Percentiles rank a stretch among this genome's conserved stretches.
Evolutionary conservation across 2,888 invertebrate genomes (phyloP).

Genomic region (Callyntrura sp.): DNA sequence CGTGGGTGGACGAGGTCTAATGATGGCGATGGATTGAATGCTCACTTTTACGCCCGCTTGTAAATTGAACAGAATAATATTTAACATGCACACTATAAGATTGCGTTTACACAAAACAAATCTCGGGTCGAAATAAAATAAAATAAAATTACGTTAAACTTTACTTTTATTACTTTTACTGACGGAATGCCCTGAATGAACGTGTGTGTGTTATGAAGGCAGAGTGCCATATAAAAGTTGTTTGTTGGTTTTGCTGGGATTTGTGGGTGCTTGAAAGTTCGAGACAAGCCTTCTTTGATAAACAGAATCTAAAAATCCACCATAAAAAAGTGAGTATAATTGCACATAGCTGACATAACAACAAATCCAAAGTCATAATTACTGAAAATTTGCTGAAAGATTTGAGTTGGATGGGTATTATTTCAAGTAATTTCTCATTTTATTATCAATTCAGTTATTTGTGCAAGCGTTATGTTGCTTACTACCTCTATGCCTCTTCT

Average conservation of each 20-base stretch:
- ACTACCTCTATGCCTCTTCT: too few species aligned
- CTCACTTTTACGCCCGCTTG: slow-evolving; percentile 13
- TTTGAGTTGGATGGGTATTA: too few species aligned
- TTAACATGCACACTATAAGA: neutral
- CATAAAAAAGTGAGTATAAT: neutral
- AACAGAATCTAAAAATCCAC: neutral
- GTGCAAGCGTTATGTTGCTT: too few species aligned
- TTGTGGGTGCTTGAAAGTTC: neutral
- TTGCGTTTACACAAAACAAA: neutral
- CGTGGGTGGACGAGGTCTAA: slow-evolving; percentile 46
- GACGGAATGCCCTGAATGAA: too few species aligned
- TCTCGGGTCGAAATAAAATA: slow-evolving; percentile 5
- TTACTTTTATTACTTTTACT: neutral
- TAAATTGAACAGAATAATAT: neutral
- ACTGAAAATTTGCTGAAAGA: too few species aligned
- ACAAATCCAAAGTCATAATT: too few species aligned
- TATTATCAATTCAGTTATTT: too few species aligned
- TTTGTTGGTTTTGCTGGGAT: too few species aligned
- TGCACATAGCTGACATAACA: too few species aligned
- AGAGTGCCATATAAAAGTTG: too few species aligned
- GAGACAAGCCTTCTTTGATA: neutral
- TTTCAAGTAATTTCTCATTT: too few species aligned
- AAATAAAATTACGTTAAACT: slow-evolving; percentile 5
- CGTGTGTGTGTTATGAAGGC: too few species aligned
- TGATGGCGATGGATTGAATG: slow-evolving; percentile 16